Evolutionary conservation across 2,113 vertebrate genomes (phyloP).

Genomic region (Ameiurus melas): DNA sequence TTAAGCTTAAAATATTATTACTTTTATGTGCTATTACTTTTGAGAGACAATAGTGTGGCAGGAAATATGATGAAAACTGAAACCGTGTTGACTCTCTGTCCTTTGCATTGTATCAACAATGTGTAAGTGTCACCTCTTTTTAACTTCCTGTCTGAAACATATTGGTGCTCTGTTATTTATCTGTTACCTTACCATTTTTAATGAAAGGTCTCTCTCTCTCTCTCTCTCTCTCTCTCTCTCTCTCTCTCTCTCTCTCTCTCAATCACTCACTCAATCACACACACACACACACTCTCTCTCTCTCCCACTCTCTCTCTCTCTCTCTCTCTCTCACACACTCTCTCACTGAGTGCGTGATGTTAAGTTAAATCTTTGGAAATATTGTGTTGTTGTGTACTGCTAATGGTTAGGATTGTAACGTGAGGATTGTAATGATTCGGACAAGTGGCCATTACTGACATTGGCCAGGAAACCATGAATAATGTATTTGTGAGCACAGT

Average conservation of each 20-base stretch:
- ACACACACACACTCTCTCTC: too few species aligned
- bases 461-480: background rate
- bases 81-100: background rate
- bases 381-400: background rate
- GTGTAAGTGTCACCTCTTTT: background rate
- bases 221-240: too few species aligned
- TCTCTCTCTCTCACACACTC: background rate
- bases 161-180: background rate
- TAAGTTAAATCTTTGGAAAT: background rate
- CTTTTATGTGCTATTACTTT: background rate
- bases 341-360: background rate
- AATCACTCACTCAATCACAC: too few species aligned
- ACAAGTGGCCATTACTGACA: background rate
- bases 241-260: background rate
- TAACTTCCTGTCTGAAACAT: background rate
- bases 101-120: background rate
- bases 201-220: background rate
- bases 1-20: background rate
- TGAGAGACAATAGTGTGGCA: background rate
- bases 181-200: background rate
- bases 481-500: background rate
- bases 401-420: background rate
- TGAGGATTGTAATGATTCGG: background rate
- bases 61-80: background rate
- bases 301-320: background rate